Percentiles rank a stretch among this genome's conserved stretches.
Evolutionary conservation across 2,888 invertebrate genomes (phyloP).

Genomic region (Achlya flavicornis): DNA sequence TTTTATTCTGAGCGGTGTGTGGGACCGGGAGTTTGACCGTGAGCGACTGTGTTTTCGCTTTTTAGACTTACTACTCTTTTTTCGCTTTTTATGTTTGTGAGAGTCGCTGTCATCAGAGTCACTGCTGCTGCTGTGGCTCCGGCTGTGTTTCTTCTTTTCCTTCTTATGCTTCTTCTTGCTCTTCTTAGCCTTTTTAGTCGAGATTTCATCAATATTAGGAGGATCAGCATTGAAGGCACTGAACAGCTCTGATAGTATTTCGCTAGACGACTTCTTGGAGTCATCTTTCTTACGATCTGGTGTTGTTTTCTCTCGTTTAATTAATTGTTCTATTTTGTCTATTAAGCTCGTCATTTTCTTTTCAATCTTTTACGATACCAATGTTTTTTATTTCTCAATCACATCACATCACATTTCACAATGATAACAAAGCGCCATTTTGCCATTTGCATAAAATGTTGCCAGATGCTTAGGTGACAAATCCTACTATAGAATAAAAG

Average conservation of each 20-base stretch:
- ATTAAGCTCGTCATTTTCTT: conserved; percentile 69
- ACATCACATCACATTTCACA: neutral
- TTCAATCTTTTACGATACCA: neutral
- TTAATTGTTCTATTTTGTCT: conserved; percentile 73
- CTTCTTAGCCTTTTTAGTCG: conserved; percentile 77
- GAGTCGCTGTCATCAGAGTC: conserved; percentile 74
- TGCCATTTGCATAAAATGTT: neutral
- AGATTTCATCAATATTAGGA: conserved; percentile 78
- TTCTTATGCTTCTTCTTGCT: conserved; percentile 86
- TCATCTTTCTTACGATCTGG: conserved; percentile 76
- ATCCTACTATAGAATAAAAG: too few species aligned
- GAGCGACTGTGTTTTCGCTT: conserved; percentile 58
- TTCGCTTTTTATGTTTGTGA: conserved; percentile 84
- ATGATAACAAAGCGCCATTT: conserved; percentile 1
- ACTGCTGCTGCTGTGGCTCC: conserved; percentile 68
- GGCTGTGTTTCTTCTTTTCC: conserved; percentile 80
- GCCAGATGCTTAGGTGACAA: too few species aligned
- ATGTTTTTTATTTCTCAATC: neutral
- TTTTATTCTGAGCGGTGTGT: conserved; percentile 58
- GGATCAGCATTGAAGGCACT: conserved; percentile 90
- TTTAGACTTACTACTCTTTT: conserved; percentile 77
- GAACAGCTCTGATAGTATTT: conserved; percentile 93
- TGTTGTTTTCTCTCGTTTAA: conserved; percentile 75
- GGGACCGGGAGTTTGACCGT: conserved; percentile 49
- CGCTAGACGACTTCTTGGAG: conserved; percentile 87